These are phyloP conservation scores for Athene cunicularia DNA, from an alignment of 2,113 vertebrate species.

Conservation along the genomic window DNA sequence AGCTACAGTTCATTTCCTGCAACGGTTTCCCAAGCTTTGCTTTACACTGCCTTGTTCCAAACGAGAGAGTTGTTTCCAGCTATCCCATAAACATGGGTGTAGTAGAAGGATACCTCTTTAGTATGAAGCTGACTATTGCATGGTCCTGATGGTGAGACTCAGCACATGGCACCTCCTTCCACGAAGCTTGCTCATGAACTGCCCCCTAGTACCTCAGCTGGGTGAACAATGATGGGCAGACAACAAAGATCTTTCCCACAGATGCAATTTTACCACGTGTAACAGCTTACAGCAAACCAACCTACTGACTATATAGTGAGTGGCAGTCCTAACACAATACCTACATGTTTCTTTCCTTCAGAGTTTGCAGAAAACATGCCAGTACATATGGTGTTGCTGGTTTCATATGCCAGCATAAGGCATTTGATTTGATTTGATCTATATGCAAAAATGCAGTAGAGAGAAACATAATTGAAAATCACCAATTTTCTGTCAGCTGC, in stretches of 20 bases:
- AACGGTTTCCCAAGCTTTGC: slow-evolving; percentile 16
- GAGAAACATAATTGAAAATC: not conserved
- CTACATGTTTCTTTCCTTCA: not conserved
- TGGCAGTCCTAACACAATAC: not conserved
- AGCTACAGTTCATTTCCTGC: slow-evolving; percentile 34
- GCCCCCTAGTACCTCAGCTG: not conserved
- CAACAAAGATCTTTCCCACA: not conserved
- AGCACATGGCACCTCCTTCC: not conserved
- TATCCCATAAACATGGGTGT: not conserved
- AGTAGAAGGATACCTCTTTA: not conserved
- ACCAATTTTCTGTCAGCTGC: not conserved
- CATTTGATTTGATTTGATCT: not conserved
- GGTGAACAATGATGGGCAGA: not conserved
- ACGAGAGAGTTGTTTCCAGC: not conserved
- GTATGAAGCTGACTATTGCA: not conserved
- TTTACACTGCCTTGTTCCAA: not conserved
- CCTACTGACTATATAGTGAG: not conserved
- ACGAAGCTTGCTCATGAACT: not conserved
- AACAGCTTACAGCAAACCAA: not conserved
- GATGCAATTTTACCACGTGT: not conserved
- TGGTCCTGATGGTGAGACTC: not conserved
- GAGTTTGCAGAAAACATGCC: not conserved
- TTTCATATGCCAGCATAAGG: not conserved
- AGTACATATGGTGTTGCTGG: not conserved
- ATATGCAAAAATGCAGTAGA: not conserved